Evolutionary conservation across 2,113 vertebrate species (phyloP).

Genomic region (Corydoras maculifer): DNA sequence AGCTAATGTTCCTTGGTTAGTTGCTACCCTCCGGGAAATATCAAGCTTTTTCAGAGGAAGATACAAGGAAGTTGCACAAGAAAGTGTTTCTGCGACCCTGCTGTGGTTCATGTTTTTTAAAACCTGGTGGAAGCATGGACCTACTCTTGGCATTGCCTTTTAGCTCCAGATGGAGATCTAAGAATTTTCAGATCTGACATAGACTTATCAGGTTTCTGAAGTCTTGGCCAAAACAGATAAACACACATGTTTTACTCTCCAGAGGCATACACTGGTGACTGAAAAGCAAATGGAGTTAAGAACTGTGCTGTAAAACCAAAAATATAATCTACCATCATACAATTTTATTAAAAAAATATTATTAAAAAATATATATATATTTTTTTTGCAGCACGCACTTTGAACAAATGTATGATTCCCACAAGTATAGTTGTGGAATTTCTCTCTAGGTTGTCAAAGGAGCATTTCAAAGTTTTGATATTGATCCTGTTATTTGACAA

Average conservation of each 20-base stretch:
- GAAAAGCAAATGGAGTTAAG: too few relatives aligned
- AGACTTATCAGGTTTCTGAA: neutral
- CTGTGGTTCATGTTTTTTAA: constrained; percentile 32
- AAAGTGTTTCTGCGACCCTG: constrained; percentile 28
- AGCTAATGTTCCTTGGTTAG: constrained; percentile 31
- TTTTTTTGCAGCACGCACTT: too few relatives aligned
- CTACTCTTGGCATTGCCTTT: constrained; percentile 10
- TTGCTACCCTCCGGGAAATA: constrained; percentile 18
- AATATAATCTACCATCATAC: too few relatives aligned
- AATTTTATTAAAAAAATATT: too few relatives aligned
- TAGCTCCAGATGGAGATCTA: constrained; percentile 10
- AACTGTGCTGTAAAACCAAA: too few relatives aligned
- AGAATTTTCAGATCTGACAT: neutral
- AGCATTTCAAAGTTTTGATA: neutral
- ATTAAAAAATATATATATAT: too few relatives aligned
- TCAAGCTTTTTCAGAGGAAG: constrained; percentile 23
- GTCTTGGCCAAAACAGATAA: neutral
- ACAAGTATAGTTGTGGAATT: too few relatives aligned
- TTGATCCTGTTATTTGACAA: too few relatives aligned
- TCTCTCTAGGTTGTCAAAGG: neutral
- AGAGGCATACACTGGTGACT: too few relatives aligned
- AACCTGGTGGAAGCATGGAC: constrained; percentile 18
- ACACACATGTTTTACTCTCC: too few relatives aligned
- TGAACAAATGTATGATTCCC: too few relatives aligned
- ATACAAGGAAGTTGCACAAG: constrained; percentile 3